Percentiles rank a stretch among this genome's conserved stretches.
These are phyloP conservation scores for Araneus ventricosus DNA, from an alignment of 1,140 invertebrate genomes.

Conservation along the genomic window DNA sequence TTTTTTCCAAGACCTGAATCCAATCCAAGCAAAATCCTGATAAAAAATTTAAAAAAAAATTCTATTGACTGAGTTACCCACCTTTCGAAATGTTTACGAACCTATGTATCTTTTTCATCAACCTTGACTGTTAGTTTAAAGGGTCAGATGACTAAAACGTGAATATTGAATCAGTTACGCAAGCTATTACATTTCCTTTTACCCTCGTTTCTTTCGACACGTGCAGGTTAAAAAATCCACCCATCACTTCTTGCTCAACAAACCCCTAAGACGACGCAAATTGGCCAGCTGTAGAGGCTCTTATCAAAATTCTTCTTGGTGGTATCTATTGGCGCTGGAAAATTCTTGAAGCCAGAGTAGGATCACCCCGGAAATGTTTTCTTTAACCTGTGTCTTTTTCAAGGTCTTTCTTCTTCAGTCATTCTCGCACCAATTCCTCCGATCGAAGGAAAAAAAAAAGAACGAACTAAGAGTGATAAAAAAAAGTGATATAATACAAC, in stretches of 20 bases:
- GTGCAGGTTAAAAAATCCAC: neutral
- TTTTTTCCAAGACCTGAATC: no score
- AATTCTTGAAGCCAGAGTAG: neutral
- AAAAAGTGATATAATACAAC: neutral
- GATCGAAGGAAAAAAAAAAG: neutral
- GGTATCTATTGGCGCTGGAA: neutral
- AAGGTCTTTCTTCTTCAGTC: neutral
- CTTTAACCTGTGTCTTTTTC: neutral
- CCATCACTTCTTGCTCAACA: neutral
- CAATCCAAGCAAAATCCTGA: no score
- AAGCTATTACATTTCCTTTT: neutral
- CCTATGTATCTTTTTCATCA: neutral
- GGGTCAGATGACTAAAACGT: neutral
- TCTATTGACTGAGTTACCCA: no score
- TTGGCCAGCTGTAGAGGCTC: neutral
- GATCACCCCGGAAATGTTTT: slow-evolving; percentile 8
- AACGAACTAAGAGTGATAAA: neutral
- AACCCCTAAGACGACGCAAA: neutral
- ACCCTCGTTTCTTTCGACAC: neutral
- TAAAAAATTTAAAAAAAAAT: no score
- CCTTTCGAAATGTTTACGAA: no score
- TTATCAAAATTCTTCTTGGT: neutral
- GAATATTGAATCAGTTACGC: neutral
- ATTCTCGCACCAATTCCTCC: neutral
- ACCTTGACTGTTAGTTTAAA: neutral